Percentiles rank a stretch among this genome's conserved stretches.
These are phyloP conservation scores for Sula dactylatra DNA, from an alignment of 2,113 vertebrate species.

Conservation along the genomic window DNA sequence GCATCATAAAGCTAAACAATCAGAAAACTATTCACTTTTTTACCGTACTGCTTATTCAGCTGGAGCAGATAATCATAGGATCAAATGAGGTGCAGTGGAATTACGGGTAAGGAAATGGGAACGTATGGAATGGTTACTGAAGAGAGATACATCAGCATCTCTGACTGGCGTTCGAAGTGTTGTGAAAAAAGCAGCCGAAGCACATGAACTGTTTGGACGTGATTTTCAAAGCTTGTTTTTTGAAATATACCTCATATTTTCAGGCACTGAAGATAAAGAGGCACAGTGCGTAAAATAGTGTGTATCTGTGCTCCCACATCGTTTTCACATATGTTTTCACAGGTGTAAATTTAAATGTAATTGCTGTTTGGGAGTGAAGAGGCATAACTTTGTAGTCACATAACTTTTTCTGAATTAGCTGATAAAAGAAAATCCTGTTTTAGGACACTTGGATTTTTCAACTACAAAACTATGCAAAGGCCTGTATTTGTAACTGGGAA, in stretches of 20 bases:
- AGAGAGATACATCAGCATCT: not conserved
- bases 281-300: not conserved
- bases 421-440: not conserved
- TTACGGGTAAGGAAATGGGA: not conserved
- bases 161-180: not conserved
- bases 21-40: not conserved
- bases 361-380: not conserved
- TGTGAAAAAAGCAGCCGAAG: not conserved
- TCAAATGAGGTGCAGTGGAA: not conserved
- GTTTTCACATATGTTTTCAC: rapidly evolving
- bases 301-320: not conserved
- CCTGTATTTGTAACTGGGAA: not conserved
- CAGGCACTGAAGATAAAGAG: not conserved
- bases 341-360: not conserved
- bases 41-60: not conserved
- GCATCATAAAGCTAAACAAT: not conserved
- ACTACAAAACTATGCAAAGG: not conserved
- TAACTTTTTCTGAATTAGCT: not conserved
- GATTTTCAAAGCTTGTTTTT: not conserved
- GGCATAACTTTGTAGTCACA: not conserved
- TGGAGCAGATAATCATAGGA: not conserved
- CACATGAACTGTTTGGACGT: not conserved
- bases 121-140: not conserved
- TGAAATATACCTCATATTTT: not conserved
- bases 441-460: not conserved